These are phyloP conservation scores for Clinocottus analis DNA, from an alignment of 2,113 vertebrate species.

Conservation along the genomic window DNA sequence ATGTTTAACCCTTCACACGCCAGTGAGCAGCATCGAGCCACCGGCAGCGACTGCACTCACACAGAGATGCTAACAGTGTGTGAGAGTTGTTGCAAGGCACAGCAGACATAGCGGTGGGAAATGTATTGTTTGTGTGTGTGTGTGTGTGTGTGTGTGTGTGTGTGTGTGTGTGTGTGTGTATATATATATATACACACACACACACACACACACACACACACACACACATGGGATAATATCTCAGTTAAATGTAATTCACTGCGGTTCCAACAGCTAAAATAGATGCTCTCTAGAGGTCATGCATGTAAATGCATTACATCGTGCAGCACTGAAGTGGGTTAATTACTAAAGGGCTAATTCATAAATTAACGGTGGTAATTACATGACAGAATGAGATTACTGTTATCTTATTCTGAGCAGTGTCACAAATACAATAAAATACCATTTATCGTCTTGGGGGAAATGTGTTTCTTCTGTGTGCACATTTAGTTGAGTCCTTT, in stretches of 20 bases:
- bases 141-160: too few species aligned
- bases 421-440: slow-evolving; percentile 70
- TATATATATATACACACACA: too few species aligned
- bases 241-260: slow-evolving; percentile 17
- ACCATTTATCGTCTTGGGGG: slow-evolving; percentile 56
- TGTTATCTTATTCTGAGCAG: slow-evolving; percentile 49
- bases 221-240: too few species aligned
- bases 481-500: slow-evolving; percentile 30
- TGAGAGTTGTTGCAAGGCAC: slow-evolving; percentile 14
- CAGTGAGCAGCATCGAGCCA: slow-evolving; percentile 6
- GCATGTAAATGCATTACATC: slow-evolving; percentile 34
- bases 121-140: too few species aligned
- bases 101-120: not conserved
- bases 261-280: slow-evolving; percentile 32
- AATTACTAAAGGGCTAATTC: slow-evolving; percentile 67
- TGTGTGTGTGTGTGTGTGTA: too few species aligned
- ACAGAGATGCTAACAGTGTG: not conserved
- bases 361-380: slow-evolving; percentile 73
- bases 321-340: slow-evolving; percentile 29
- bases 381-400: slow-evolving; percentile 60
- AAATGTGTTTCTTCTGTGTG: slow-evolving; percentile 43
- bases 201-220: too few species aligned
- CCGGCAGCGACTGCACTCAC: slow-evolving; percentile 10
- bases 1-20: slow-evolving; percentile 43
- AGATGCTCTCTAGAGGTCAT: slow-evolving; percentile 35